A percentile compares a stretch with the other conserved stretches of the same genome.
These are phyloP conservation scores for Deilephila porcellus DNA, from an alignment of 2,888 invertebrate species.

Conservation along the genomic window DNA sequence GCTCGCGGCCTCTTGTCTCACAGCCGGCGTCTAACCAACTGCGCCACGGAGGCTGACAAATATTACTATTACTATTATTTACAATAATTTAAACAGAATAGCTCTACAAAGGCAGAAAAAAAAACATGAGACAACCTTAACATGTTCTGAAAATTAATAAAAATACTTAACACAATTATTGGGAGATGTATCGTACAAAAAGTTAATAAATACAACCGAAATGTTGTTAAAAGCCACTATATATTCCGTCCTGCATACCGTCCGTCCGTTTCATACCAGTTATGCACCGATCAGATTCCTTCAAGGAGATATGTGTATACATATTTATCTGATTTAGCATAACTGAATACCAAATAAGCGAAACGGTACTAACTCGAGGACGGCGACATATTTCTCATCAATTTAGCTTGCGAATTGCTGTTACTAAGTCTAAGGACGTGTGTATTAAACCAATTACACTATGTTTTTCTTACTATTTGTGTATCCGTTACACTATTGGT, in stretches of 20 bases:
- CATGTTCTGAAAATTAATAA: too few relatives aligned
- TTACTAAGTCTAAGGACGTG: not conserved
- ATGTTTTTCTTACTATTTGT: too few relatives aligned
- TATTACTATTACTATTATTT: too few relatives aligned
- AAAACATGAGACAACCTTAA: too few relatives aligned
- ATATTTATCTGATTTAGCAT: constrained; percentile 21
- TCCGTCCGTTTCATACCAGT: not conserved
- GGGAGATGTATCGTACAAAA: not conserved
- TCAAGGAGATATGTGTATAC: constrained; percentile 17
- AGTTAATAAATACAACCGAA: not conserved
- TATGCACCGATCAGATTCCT: constrained; percentile 18
- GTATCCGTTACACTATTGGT: too few relatives aligned
- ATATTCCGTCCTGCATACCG: constrained; percentile 9
- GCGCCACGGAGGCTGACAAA: too few relatives aligned
- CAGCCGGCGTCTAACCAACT: too few relatives aligned
- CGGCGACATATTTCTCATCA: not conserved
- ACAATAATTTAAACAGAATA: too few relatives aligned
- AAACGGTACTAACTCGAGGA: constrained; percentile 17
- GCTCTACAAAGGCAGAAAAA: too few relatives aligned
- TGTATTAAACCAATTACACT: not conserved
- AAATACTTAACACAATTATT: too few relatives aligned
- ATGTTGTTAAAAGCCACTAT: not conserved
- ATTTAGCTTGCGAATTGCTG: not conserved
- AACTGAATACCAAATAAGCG: constrained; percentile 16
- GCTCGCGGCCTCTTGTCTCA: too few relatives aligned